Base-by-base conservation (phyloP, 2,888 invertebrate species). In the Phengaris alcon region DNA sequence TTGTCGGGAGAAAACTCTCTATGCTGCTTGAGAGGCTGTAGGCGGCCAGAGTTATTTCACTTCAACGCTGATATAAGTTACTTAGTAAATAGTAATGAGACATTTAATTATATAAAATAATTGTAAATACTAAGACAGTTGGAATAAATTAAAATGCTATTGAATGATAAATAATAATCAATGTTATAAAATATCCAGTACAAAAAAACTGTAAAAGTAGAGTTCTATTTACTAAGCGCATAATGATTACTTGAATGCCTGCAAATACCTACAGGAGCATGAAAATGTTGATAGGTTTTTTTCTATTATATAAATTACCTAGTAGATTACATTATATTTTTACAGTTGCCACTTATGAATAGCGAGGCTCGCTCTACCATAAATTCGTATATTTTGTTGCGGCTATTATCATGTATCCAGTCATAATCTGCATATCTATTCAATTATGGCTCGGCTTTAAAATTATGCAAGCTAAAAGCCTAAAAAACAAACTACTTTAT, bases 1-100 rank as follows among this genome's bases (percentile, higher is more conserved):
- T 85, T 87, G 88, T 87, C 82, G 82, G 81, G 88, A 83, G 88
- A 86, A 88, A 90, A 79, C 82, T 82, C 79, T 82, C 84, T 81
- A 83, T 81, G 74, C 77, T 75, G 80, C 84, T 85, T 82, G 84
- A 85, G 83, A 84, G 35, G 81, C 78, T 80, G 89, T 89, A 83
- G 88, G 90, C 83, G 88, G 84, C 79, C 77, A 80, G 83, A 83
- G 83, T 84, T 85, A 86, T 86, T 80, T 79, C 81, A 77, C 78
- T 68, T 73, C 68, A 54, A 13, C 35, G 46, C 52, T 5, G 72
- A 72, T n/a, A 35, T 51, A 51, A 35, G 35, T 35, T 35, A 54
- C 15, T 35, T 72, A 54, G 69, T 48, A 15, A 69, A n/a, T 72
- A 54, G 69, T 48, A 15, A 69, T 48, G 69, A 69, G 69, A 69